Conservation (phyloP, 2,113 vertebrate species). For the Phodopus roborovskii region DNA sequence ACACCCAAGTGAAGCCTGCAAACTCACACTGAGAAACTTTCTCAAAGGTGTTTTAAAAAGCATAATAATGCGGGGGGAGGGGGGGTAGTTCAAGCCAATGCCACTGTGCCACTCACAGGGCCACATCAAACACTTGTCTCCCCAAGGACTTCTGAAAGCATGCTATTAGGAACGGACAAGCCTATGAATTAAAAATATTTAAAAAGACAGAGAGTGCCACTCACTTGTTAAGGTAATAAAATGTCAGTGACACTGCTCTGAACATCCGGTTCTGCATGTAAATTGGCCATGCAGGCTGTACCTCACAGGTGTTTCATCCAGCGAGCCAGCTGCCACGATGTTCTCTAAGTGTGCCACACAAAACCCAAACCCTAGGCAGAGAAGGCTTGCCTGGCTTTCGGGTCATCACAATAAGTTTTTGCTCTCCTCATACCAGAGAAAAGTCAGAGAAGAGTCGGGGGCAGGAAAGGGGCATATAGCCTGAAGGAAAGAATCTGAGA, state of each 20-base stretch:
- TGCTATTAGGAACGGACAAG: not conserved
- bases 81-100: not conserved
- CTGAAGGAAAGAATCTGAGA: not conserved
- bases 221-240: not conserved
- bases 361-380: not conserved
- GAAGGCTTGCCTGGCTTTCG: not conserved
- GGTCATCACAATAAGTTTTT: constrained; percentile 37
- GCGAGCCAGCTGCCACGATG: constrained; percentile 8
- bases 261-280: not conserved
- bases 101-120: not conserved
- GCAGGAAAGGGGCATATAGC: not conserved
- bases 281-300: not conserved
- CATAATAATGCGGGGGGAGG: not conserved
- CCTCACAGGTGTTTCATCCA: constrained; percentile 48
- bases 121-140: not conserved
- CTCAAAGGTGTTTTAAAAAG: not conserved
- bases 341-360: not conserved
- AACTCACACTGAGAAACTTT: not conserved
- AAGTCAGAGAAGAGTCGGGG: not conserved
- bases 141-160: constrained; percentile 17
- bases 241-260: not conserved
- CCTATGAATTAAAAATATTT: not conserved
- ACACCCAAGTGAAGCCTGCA: not conserved
- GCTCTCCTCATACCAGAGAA: not conserved
- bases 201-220: constrained; percentile 25